A percentile compares a stretch with the other conserved stretches of the same genome.
These are phyloP conservation scores for Chloropsis cyanopogon DNA, from an alignment of 2,113 vertebrate genomes.

Conservation along the genomic window DNA sequence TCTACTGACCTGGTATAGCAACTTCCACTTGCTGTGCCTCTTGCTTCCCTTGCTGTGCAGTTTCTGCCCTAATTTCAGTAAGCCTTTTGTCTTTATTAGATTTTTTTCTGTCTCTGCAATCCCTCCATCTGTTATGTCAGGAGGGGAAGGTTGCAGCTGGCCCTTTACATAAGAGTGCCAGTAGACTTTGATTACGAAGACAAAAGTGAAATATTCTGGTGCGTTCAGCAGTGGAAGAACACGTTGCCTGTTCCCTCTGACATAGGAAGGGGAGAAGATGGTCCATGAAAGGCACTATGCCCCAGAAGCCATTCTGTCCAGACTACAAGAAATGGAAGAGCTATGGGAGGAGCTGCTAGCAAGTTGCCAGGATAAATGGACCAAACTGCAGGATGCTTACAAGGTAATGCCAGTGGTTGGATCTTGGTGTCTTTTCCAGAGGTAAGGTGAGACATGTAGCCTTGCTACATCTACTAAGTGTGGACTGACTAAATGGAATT, in stretches of 20 bases:
- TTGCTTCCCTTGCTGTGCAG: neutral
- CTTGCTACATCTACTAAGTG: neutral
- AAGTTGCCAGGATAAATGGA: conserved; percentile 78
- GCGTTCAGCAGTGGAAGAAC: neutral
- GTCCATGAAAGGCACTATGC: conserved; percentile 64
- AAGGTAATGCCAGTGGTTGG: conserved; percentile 67
- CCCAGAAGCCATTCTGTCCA: conserved; percentile 72
- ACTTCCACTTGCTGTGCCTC: neutral
- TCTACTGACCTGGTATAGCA: neutral
- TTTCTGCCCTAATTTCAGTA: neutral
- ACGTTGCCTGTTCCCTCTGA: neutral
- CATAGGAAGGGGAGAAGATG: conserved; percentile 84
- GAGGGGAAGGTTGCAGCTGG: neutral
- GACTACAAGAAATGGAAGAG: conserved; percentile 78
- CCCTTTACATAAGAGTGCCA: neutral
- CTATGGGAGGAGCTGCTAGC: conserved; percentile 79
- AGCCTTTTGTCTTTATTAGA: neutral
- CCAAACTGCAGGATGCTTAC: conserved; percentile 78
- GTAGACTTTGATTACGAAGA: neutral
- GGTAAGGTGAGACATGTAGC: neutral
- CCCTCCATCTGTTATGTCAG: neutral
- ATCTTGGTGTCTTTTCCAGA: neutral
- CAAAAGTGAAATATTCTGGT: neutral
- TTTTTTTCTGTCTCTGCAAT: neutral
- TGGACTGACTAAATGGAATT: neutral